Base-by-base conservation (phyloP, 2,888 invertebrate species). In the Cephus rjabovi region DNA sequence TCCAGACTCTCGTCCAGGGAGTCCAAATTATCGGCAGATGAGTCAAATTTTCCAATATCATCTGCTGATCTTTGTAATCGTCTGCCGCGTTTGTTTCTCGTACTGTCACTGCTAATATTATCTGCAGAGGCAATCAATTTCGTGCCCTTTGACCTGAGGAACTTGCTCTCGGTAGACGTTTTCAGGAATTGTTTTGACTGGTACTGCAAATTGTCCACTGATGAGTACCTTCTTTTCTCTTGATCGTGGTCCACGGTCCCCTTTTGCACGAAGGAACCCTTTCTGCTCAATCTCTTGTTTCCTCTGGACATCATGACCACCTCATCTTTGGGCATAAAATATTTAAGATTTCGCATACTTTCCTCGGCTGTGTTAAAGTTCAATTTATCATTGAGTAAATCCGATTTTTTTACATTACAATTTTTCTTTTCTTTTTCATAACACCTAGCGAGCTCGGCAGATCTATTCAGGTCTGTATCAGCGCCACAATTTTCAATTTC, bases 171-270 rank as follows among this genome's bases (percentile, higher is more conserved):
- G 34, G 77, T 80, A 68, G 75, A 73, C 11, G 79, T 82, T 77
- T 79, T 87, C 34, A 84, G 83, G 69, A 80, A 83, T 33, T 80
- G 76, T 56, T 86, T 87, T 3, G 87, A 84, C 69, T 85, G 80
- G 33, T 76, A 74, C 74, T 88, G 90, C n/a, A 91, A 86, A 83
- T 90, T 91, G 37, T 91, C 91, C 11, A 89, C 91, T 1, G 91
- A 91, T 0, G 91, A 90, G 75, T 89, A 91, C 1, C 90, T 83
- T 34, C 91, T 81, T 34, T 89, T 90, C 11, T 89, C 87, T 33
- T 87, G 89, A 15, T 81, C 82, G 23, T 83, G 80, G 15, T 80
- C 78, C 1, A 74, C 83, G 34, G 80, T 83, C 2, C 77, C 79
- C n/a, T 85, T 89, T 23, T 86, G 86, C 4, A 85, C 79, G 68